Evolutionary conservation across 2,888 invertebrate species (phyloP), one percentile per base, ranked within the genome.

Genomic region (Dicranocentrus wangi): DNA sequence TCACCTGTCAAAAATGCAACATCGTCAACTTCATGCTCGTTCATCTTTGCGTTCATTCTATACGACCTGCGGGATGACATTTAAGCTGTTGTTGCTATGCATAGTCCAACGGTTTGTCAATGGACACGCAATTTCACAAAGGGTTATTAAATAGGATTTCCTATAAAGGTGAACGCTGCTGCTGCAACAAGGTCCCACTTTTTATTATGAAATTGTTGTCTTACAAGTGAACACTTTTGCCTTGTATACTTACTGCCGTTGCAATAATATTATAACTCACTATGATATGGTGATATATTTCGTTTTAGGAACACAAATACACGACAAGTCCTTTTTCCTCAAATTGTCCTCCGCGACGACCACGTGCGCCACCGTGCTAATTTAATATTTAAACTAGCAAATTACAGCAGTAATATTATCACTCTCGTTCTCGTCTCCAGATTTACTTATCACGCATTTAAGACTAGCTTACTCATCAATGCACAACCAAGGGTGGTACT

Each of bases 21-120:
- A 91, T 96, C 96, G 89, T 96, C 96, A 88, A 96, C 92, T 90
- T 96, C 96, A 89, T 94, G 95, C 88, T 96, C 95, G 90, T 94
- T 95, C 95, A 95, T 94, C 81, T 82, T 87, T 47, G 84, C 79
- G 80, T 81, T 84, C 81, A 82, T 82, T 82, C 84, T 82, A 80
- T 81, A 65, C 51, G 77, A 77, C 80, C 82, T 86, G 61, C 68
- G 65, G 60, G 84, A 78, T 76, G 85, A 83, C 86, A 86, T 86
- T 83, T 81, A 81, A 19, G 28, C 8, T 63, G 63, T 21, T 60
- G 28, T 60, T 7, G 3, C 3, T 21, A 61, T 65, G 47, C 79
- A 79, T 79, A 71, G 78, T 79, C 71, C 60, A 66, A 75, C 32
- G 21, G 42, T 10, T 13, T 63, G 10, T 21, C 58, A 21, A 8